Base-by-base conservation (phyloP, 2,888 invertebrate genomes). In the Urechis unicinctus region DNA sequence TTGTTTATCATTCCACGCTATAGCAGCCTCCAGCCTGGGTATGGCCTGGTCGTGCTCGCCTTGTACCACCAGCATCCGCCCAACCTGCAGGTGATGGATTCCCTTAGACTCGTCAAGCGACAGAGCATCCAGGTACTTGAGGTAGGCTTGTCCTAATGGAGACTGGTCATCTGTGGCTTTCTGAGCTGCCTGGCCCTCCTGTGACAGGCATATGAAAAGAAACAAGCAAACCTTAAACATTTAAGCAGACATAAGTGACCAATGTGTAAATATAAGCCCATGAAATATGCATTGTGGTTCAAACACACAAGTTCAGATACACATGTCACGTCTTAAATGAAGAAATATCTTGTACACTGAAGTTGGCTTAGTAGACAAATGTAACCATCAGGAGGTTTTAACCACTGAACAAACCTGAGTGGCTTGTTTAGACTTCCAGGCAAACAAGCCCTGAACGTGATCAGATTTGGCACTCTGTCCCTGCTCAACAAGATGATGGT, bases 371-470 rank as follows among this genome's bases (percentile, higher is more conserved):
- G 17, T 36, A 13, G 36, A 36, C 17, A 13, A 36, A 36, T 36
- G 17, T 9, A 36, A 36, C 36, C 36, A 17, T 36, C 36, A 36
- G 17, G n/a, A n/a, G n/a, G n/a, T n/a, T n/a, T 36, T 17, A 13
- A 36, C 17, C 17, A 17, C 9, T 36, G 9, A 36, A 17, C 9
- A 36, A 13, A 77, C 77, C 69, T 73, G 70, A 46, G 71, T 70
- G 21, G 71, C 69, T 57, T 74, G 73, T 62, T 76, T 76, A 52
- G 73, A 71, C 64, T 74, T 76, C 74, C 74, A 77, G 3, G 61
- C 70, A 64, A 61, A 77, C 42, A 77, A 60, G n/a, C 53, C 63
- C 67, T 69, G 68, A 0, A 77, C 73, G 62, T 74, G 73, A 53
- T 77, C 77, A 29, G 77, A 72, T 55, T 72, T 71, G 21, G 61